Percentiles rank a stretch among this genome's conserved stretches.
Evolutionary conservation across 2,888 invertebrate species (phyloP).

Genomic region (Brenthis hecate): DNA sequence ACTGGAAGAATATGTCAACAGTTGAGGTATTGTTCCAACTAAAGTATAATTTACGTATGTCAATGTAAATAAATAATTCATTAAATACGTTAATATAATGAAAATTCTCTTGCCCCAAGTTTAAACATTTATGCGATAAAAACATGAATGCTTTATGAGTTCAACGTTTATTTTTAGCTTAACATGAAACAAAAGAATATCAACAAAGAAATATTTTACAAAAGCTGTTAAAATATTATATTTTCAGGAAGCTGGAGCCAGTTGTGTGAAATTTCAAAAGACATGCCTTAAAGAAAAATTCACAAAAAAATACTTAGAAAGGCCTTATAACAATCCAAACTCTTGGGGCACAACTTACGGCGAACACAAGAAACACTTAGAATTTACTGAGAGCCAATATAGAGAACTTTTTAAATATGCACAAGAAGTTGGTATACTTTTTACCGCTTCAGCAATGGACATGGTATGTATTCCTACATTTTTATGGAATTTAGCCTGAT

Average conservation of each 20-base stretch:
- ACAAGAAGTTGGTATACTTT: slow-evolving; percentile 83
- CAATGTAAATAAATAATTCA: not conserved
- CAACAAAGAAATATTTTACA: slow-evolving; percentile 11
- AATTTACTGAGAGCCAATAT: slow-evolving; percentile 87
- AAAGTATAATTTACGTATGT: no score
- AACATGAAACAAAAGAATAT: slow-evolving; percentile 6
- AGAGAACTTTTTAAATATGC: slow-evolving; percentile 85
- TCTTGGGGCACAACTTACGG: slow-evolving; percentile 92
- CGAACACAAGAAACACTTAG: slow-evolving; percentile 88
- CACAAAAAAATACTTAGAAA: slow-evolving; percentile 84
- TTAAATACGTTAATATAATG: not conserved
- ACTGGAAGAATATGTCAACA: no score
- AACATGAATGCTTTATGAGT: slow-evolving; percentile 1
- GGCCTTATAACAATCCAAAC: slow-evolving; percentile 84
- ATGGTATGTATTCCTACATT: slow-evolving; percentile 66
- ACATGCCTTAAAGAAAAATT: slow-evolving; percentile 88
- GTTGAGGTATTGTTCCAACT: no score
- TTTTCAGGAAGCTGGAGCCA: slow-evolving; percentile 86
- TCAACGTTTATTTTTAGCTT: slow-evolving; percentile 3
- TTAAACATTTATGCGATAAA: slow-evolving; percentile 10
- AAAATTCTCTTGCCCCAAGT: not conserved
- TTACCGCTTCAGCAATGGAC: slow-evolving; percentile 93
- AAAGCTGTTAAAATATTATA: slow-evolving; percentile 15
- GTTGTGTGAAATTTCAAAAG: slow-evolving; percentile 94
- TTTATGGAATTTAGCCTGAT: not conserved